Percentiles rank a stretch among this genome's conserved stretches.
Conservation (phyloP, 2,113 vertebrate genomes). For the Pelodiscus sinensis region DNA sequence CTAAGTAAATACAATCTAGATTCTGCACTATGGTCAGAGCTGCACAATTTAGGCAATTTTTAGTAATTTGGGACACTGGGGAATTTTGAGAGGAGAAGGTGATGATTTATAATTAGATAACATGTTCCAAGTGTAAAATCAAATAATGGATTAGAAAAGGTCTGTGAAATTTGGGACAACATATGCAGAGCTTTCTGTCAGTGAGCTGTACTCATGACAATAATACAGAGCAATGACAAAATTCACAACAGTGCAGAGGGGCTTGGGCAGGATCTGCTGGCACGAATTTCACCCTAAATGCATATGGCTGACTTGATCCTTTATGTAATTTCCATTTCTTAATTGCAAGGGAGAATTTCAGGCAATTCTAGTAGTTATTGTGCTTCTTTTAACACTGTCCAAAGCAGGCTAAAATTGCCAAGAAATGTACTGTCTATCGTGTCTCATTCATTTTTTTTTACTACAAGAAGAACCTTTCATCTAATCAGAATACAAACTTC, state of each 20-base stretch:
- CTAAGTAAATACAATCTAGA: slow-evolving; percentile 27
- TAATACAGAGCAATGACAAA: slow-evolving; percentile 28
- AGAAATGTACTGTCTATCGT: neutral
- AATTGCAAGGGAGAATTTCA: neutral
- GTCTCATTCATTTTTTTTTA: neutral
- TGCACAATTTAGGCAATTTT: slow-evolving; percentile 28
- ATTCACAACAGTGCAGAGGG: neutral
- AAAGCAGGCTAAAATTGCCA: neutral
- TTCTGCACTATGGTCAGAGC: slow-evolving; percentile 30
- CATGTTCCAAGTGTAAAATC: slow-evolving; percentile 31
- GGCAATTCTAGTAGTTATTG: neutral
- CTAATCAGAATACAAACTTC: neutral
- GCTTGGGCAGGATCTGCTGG: neutral
- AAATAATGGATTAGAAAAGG: slow-evolving; percentile 41
- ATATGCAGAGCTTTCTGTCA: neutral
- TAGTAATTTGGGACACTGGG: neutral
- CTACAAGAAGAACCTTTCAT: neutral
- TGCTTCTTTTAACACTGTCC: neutral
- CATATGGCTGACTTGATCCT: neutral
- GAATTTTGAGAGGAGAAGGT: slow-evolving; percentile 14
- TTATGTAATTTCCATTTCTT: slow-evolving; percentile 14
- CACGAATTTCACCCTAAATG: neutral
- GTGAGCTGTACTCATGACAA: neutral
- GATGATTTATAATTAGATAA: slow-evolving; percentile 58
- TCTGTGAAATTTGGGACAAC: slow-evolving; percentile 28